Base-by-base conservation (phyloP, 2,113 vertebrate species). In the Eudyptes chrysolophus region DNA sequence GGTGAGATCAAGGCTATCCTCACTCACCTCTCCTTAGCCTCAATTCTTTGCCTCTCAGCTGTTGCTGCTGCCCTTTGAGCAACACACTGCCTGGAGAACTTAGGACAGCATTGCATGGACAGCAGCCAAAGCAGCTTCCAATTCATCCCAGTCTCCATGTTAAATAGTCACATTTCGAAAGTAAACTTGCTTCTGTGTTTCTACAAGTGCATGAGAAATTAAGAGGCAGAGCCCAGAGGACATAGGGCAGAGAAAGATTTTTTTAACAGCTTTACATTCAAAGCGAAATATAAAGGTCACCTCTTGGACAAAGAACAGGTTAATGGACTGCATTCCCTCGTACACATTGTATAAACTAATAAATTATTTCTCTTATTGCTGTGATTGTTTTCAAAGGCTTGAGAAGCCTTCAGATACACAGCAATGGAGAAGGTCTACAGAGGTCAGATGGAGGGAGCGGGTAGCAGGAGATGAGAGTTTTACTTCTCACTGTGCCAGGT, bases 61-160 rank as follows among this genome's bases (percentile, higher is more conserved):
- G 34, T 16, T 20, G 29, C 30, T 82, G 60, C 32, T 74, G 49
- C 70, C 49, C 48, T 77, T 7, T 4, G 34, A 72, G 48, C 46
- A 69, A 32, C 0, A 3, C 9, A 5, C 3, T 42, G 36, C 36
- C 72, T 18, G 1, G 5, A 69, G 13, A 44, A 34, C 7, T 49
- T 2, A 22, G 1, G 2, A 16, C 12, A 62, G 32, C 54, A 34
- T 16, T 12, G 4, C 38, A 14, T 0, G 54, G 64, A 15, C 19
- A 64, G 46, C 9, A 40, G 40, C 16, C 18, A 86, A 40, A 95
- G n/a, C 18, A 26, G 10, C 7, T 64, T 57, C 65, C 66, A 52
- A 0, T 4, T 12, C 30, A 17, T 25, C 72, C 82, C 58, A 15
- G 17, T 61, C 52, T 46, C 62, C 30, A 6, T 0, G 0, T 46